Base-by-base conservation (phyloP, 1,140 invertebrate genomes). In the Ips nitidus region DNA sequence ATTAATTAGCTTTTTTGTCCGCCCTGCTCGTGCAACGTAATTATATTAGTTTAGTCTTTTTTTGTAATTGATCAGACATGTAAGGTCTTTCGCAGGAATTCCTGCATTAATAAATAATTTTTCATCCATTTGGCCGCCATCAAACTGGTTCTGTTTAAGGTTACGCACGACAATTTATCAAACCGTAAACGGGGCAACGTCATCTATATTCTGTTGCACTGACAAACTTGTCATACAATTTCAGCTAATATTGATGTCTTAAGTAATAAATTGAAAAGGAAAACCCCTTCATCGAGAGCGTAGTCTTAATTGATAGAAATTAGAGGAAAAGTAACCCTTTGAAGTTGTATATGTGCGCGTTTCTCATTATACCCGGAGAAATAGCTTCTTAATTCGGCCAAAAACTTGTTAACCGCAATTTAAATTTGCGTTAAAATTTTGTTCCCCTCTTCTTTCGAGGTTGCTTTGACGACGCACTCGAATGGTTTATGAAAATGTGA, bases 401-500 rank as follows among this genome's bases (percentile, higher is more conserved):
- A 70, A 70, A 70, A 70, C 68, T 70, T 70, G 68, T 70, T 70
- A 70, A 70, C 68, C 68, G 68, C 68, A 70, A 70, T 70, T 64
- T 70, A 64, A 64, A 70, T 63, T 70, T 70, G 59, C 68, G 60
- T 70, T 70, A 70, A 70, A 70, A 70, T 70, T 69, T 63, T 60
- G 41, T 64, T 70, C 59, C 60, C 68, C 57, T 4, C 57, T 61
- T 61, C 52, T 70, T 70, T 50, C 59, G 59, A 63, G 55, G 56
- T 53, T 7, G 45, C 61, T 70, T 70, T 70, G 60, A 70, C 52
- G 61, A 70, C 55, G 61, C 63, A 69, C 42, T 62, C 50, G 59
- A 69, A 69, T 47, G 68, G 68, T 70, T 70, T 70, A 70, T 70
- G 63, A 70, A 70, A 70, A 70, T 64, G 60, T 63, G 59, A 63